phyloP scores from a whole-genome alignment of 2,113 vertebrate genomes.

The Sceloporus tristichus region DNA sequence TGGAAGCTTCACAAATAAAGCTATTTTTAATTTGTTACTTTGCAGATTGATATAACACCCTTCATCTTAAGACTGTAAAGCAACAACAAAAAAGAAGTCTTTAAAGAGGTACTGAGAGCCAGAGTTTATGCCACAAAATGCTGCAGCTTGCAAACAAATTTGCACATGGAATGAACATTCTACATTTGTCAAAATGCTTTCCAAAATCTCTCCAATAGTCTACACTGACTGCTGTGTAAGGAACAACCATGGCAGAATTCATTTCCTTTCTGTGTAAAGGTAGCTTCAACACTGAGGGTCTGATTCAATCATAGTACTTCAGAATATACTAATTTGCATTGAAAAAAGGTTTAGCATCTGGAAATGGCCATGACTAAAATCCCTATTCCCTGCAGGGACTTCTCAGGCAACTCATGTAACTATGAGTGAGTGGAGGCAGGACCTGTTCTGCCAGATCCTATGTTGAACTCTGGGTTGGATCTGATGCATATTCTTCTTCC shows the following conservation, averaged over 20 bases:
- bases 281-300: neutral
- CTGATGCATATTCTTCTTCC: neutral
- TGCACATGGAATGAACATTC: neutral
- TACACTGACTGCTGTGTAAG: neutral
- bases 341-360: neutral
- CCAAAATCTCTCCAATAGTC: constrained; percentile 11
- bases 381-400: neutral
- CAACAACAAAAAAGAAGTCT: neutral
- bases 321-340: neutral
- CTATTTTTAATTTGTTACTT: too few species aligned
- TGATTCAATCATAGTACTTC: neutral
- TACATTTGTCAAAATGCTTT: neutral
- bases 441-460: too few species aligned
- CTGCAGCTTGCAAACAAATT: neutral
- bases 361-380: neutral
- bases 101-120: neutral
- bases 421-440: neutral
- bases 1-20: too few species aligned
- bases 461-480: neutral
- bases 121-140: neutral
- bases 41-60: neutral
- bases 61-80: neutral
- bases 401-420: neutral
- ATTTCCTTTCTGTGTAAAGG: constrained; percentile 16
- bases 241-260: neutral